Conservation (phyloP, 2,888 invertebrate genomes). For the Andrena praecox region DNA sequence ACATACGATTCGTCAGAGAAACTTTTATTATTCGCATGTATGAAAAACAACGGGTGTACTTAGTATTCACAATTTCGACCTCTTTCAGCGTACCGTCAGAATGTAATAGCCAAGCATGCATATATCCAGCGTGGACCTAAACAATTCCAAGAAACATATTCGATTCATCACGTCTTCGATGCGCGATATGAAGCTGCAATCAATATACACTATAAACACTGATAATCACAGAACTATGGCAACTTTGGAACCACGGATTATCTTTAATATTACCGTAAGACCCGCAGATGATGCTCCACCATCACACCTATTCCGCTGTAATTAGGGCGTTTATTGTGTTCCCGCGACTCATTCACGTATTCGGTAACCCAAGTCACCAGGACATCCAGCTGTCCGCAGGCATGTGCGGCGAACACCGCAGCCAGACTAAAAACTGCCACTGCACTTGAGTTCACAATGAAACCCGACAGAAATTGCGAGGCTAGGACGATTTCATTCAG, state of each 20-base stretch:
- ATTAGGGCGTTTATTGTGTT: not conserved
- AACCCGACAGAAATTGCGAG: slow-evolving; percentile 57
- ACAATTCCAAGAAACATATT: slow-evolving; percentile 78
- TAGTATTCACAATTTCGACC: too few relatives aligned
- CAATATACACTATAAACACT: not conserved
- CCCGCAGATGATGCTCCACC: slow-evolving; percentile 64
- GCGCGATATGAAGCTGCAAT: slow-evolving; percentile 68
- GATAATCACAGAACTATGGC: too few relatives aligned
- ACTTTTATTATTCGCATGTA: too few relatives aligned
- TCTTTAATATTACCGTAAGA: slow-evolving; percentile 46
- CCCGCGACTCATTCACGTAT: slow-evolving; percentile 34
- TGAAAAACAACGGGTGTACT: too few relatives aligned
- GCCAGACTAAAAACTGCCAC: slow-evolving; percentile 61
- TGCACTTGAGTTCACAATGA: slow-evolving; percentile 58
- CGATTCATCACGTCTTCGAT: slow-evolving; percentile 74
- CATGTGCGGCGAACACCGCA: slow-evolving; percentile 68
- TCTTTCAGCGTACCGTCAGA: slow-evolving; percentile 52
- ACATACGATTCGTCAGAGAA: not conserved
- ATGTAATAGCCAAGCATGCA: slow-evolving; percentile 62
- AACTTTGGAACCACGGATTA: not conserved
- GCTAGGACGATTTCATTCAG: slow-evolving; percentile 63
- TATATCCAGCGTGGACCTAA: slow-evolving; percentile 75
- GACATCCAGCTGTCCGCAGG: slow-evolving; percentile 69
- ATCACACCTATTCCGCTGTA: slow-evolving; percentile 41
- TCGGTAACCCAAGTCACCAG: slow-evolving; percentile 59